Conservation (phyloP, 2,888 invertebrate species). For the Drosophila lutescens region DNA sequence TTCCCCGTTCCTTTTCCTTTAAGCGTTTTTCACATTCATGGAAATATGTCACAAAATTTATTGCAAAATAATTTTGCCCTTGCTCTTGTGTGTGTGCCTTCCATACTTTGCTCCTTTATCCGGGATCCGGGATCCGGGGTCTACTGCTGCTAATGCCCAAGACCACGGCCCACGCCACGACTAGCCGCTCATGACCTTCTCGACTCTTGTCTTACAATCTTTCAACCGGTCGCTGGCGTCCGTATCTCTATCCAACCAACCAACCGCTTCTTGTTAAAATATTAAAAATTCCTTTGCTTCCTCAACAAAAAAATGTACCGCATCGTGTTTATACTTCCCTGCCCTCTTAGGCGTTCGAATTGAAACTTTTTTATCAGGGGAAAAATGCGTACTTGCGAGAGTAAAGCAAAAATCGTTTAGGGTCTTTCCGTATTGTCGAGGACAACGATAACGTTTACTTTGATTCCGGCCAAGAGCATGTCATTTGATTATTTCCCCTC, state of each 20-base stretch:
- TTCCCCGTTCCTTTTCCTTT: slow-evolving; percentile 2
- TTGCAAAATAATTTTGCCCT: slow-evolving; percentile 76
- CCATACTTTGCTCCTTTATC: background rate
- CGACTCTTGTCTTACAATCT: slow-evolving; percentile 15
- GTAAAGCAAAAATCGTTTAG: background rate
- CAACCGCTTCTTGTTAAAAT: slow-evolving; percentile 65
- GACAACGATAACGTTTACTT: background rate
- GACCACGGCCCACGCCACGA: slow-evolving; percentile 8
- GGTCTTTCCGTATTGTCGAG: background rate
- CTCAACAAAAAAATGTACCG: slow-evolving; percentile 14
- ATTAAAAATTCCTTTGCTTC: slow-evolving; percentile 80
- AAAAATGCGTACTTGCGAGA: slow-evolving; percentile 23
- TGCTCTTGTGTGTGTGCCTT: slow-evolving; percentile 20
- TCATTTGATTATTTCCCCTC: no score
- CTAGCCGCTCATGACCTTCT: slow-evolving; percentile 4
- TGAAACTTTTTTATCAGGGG: slow-evolving; percentile 29
- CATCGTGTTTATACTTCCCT: background rate
- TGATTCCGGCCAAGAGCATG: background rate
- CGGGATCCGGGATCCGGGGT: background rate
- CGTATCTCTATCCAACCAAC: background rate
- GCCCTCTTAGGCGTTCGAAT: slow-evolving; percentile 5
- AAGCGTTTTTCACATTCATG: slow-evolving; percentile 60
- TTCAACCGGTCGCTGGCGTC: background rate
- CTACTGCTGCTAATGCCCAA: slow-evolving; percentile 46
- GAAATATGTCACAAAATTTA: slow-evolving; percentile 80